phyloP scores from a whole-genome alignment of 2,113 vertebrate species.

The Candoia aspera region DNA sequence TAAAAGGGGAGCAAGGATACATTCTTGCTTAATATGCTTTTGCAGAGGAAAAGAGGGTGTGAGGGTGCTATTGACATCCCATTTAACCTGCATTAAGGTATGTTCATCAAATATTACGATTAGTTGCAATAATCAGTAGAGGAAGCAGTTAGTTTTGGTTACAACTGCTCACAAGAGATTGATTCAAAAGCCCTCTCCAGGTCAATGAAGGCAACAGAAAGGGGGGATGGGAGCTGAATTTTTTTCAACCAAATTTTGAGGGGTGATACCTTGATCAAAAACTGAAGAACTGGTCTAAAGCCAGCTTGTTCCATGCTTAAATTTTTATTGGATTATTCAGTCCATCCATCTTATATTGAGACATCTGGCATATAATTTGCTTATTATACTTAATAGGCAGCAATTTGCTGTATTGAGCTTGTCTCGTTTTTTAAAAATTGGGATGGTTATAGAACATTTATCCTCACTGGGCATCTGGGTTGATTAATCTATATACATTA shows the following conservation, averaged over 20 bases:
- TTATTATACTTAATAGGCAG: neutral
- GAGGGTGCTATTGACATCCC: neutral
- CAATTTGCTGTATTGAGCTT: neutral
- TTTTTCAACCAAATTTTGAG: neutral
- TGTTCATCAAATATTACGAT: neutral
- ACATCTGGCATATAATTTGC: neutral
- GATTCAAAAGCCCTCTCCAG: neutral
- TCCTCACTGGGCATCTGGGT: neutral
- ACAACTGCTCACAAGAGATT: neutral
- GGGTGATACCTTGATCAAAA: neutral
- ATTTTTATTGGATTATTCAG: neutral
- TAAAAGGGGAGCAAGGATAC: neutral
- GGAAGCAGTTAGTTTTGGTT: neutral
- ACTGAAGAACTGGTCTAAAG: neutral
- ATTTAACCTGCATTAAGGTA: neutral
- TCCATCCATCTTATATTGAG: neutral
- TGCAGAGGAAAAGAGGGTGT: neutral
- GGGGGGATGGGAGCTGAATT: neutral
- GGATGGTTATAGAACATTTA: neutral
- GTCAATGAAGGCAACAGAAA: neutral
- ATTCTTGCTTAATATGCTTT: neutral
- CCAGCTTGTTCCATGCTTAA: neutral
- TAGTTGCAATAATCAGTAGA: neutral
- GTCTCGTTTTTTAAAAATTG: neutral
- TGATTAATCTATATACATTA: neutral